Conservation (phyloP, 2,113 vertebrate genomes). For the Petaurus breviceps region DNA sequence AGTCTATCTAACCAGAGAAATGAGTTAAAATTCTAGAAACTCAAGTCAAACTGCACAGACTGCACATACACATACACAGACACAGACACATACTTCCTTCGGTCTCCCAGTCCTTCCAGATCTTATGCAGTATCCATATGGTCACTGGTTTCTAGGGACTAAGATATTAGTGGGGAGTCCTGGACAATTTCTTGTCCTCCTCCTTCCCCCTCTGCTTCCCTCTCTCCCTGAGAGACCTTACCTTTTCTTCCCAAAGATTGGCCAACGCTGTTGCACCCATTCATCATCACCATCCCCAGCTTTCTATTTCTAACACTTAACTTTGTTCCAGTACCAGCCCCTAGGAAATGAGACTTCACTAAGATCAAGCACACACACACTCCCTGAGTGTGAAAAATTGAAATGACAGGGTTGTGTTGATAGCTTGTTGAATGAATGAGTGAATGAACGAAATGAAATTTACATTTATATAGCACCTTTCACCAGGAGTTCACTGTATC, state of each 20-base stretch:
- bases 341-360: constrained; percentile 68
- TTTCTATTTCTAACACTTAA: neutral
- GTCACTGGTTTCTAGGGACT: neutral
- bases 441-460: constrained; percentile 73
- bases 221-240: neutral
- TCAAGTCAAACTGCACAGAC: neutral
- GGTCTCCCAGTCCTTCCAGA: neutral
- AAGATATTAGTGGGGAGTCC: neutral
- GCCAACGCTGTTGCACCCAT: neutral
- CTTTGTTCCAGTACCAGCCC: neutral
- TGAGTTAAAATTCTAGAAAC: neutral
- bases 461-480: constrained; percentile 85
- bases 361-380: constrained; percentile 61
- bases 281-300: neutral
- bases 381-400: constrained; percentile 82
- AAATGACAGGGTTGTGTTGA: constrained; percentile 80
- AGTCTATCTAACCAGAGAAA: neutral
- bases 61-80: too few species aligned
- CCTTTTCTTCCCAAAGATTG: too few species aligned
- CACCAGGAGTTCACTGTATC: neutral
- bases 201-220: neutral
- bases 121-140: neutral
- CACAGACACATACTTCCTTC: neutral
- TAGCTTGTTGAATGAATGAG: constrained; percentile 78
- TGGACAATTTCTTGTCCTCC: neutral